phyloP scores from a whole-genome alignment of 2,888 invertebrate species.

The Oscheius sp. region DNA sequence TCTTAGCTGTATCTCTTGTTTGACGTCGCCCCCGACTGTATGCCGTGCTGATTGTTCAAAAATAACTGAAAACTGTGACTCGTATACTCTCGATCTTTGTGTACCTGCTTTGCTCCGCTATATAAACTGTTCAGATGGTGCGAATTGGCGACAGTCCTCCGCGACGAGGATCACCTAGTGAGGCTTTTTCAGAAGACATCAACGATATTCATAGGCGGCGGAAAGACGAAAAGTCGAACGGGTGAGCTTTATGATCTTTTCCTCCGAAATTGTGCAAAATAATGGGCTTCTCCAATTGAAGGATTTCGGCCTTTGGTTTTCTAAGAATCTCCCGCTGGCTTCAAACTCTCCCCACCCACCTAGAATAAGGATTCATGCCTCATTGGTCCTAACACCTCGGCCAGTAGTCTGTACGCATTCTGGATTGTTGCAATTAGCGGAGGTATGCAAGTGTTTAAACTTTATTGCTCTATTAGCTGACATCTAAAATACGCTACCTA shows the following conservation, averaged over 20 bases:
- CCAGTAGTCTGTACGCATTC: not conserved
- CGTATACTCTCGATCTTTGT: not conserved
- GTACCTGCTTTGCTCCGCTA: conserved; percentile 2
- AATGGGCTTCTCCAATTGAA: not conserved
- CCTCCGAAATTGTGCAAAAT: not conserved
- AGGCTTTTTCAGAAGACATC: conserved; percentile 68
- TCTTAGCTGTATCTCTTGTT: not conserved
- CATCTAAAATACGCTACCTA: no score
- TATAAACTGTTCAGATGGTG: conserved; percentile 25
- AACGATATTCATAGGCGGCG: conserved; percentile 58
- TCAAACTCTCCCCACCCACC: conserved; percentile 26
- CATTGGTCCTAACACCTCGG: conserved; percentile 9
- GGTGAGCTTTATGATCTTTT: conserved; percentile 29
- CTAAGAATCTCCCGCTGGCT: conserved; percentile 22
- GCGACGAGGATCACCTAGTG: conserved; percentile 61
- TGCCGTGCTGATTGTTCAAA: not conserved
- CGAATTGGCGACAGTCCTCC: conserved; percentile 38
- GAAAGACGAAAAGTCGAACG: conserved; percentile 34
- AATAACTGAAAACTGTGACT: no score
- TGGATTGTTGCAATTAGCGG: conserved; percentile 18
- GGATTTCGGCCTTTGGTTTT: conserved; percentile 3
- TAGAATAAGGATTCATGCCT: conserved; percentile 26
- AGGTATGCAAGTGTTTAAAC: not conserved
- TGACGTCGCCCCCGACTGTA: not conserved
- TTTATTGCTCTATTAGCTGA: no score